phyloP scores from a whole-genome alignment of 2,113 vertebrate species.

The Eulacestoma nigropectus region DNA sequence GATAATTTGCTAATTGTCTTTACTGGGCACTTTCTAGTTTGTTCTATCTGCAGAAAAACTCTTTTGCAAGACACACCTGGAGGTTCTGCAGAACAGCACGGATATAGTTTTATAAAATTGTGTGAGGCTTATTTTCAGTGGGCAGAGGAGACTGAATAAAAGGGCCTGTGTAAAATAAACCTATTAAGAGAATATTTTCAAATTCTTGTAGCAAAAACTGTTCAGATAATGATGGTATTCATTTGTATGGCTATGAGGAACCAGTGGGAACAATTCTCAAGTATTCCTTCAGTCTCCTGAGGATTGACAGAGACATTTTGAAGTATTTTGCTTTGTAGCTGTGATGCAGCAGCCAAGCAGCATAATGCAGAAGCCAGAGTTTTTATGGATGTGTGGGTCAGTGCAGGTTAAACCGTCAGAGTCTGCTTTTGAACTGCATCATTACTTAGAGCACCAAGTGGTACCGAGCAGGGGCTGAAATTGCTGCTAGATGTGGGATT shows the following conservation, averaged over 20 bases:
- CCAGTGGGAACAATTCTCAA: not conserved
- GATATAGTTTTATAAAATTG: not conserved
- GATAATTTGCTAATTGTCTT: not conserved
- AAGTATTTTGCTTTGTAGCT: not conserved
- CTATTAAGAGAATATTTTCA: not conserved
- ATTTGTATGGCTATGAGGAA: not conserved
- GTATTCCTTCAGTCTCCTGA: not conserved
- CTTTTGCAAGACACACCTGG: not conserved
- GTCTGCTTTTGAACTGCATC: not conserved
- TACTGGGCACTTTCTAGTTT: not conserved
- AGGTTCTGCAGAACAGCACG: not conserved
- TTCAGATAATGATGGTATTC: not conserved
- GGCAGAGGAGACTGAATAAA: not conserved
- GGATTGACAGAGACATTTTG: not conserved
- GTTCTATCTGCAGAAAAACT: not conserved
- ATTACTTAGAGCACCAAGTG: not conserved
- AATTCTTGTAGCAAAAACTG: not conserved
- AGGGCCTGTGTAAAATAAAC: not conserved
- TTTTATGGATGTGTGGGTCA: constrained; percentile 14
- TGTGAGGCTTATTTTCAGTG: not conserved
- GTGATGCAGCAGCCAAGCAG: not conserved
- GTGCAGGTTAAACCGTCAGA: constrained; percentile 4
- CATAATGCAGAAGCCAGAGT: not conserved
- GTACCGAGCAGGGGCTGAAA: not conserved
- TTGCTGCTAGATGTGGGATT: constrained; percentile 1